A percentile compares a stretch with the other conserved stretches of the same genome.
phyloP scores from a whole-genome alignment of 2,113 vertebrate genomes.

The Acinonyx jubatus region DNA sequence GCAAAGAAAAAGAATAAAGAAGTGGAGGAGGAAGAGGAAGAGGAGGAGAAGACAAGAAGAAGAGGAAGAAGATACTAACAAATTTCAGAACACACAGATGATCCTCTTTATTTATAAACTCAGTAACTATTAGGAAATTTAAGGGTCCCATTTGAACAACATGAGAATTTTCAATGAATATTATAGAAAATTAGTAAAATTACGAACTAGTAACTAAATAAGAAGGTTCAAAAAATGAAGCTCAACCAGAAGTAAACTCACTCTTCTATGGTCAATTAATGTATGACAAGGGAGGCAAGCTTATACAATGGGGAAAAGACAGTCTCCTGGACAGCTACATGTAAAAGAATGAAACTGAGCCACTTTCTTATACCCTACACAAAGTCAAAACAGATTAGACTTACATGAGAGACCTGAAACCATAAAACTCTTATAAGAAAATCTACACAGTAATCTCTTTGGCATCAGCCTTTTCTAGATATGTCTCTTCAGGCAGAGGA shows the following conservation, averaged over 20 bases:
- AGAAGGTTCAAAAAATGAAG: neutral
- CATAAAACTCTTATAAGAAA: neutral
- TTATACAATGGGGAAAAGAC: neutral
- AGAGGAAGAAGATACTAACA: neutral
- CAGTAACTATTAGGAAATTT: neutral
- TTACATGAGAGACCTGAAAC: neutral
- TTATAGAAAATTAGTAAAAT: neutral
- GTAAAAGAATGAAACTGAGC: neutral
- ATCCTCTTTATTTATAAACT: neutral
- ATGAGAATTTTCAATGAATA: neutral
- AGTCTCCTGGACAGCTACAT: neutral
- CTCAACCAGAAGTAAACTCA: neutral
- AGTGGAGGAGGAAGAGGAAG: neutral
- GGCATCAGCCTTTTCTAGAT: neutral
- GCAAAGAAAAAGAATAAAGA: neutral
- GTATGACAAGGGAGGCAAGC: neutral
- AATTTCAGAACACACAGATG: neutral
- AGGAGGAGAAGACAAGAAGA: too few relatives aligned
- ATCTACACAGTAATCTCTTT: neutral
- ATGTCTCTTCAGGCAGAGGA: neutral
- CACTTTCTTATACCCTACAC: neutral
- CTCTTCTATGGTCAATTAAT: neutral
- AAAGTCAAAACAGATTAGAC: neutral
- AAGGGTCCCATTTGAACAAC: neutral
- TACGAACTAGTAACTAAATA: neutral